phyloP scores from a whole-genome alignment of 2,888 invertebrate species.

The Spodoptera littoralis region DNA sequence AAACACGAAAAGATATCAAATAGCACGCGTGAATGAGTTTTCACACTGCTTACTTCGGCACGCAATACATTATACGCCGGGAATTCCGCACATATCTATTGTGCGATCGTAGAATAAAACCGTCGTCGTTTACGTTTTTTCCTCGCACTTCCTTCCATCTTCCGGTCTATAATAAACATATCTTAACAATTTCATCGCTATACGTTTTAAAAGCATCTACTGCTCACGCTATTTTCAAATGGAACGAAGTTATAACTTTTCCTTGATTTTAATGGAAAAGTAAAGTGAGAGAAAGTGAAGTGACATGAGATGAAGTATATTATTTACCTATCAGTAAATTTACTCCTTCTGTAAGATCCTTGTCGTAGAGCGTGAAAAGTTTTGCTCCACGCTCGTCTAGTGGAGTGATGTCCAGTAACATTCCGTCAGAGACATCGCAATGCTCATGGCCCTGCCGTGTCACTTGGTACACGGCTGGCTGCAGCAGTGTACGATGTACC shows the following conservation, averaged over 20 bases:
- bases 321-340: conserved; percentile 91
- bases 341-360: conserved; percentile 92
- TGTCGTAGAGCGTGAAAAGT: conserved; percentile 92
- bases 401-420: conserved; percentile 91
- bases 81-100: conserved; percentile 63
- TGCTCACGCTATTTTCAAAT: conserved; percentile 47
- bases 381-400: conserved; percentile 90
- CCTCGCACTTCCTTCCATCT: conserved; percentile 57
- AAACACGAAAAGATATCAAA: conserved; percentile 47
- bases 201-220: conserved; percentile 39
- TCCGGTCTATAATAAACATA: conserved; percentile 45
- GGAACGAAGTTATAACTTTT: conserved; percentile 17
- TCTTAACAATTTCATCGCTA: conserved; percentile 53
- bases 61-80: conserved; percentile 52
- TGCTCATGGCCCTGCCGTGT: conserved; percentile 92
- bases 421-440: conserved; percentile 92
- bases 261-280: not conserved
- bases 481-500: conserved; percentile 87
- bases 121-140: conserved; percentile 53
- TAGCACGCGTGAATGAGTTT: conserved; percentile 45
- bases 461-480: conserved; percentile 91
- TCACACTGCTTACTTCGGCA: conserved; percentile 31
- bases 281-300: not conserved
- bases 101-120: conserved; percentile 61
- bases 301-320: conserved; percentile 15